Percentiles rank a stretch among this genome's conserved stretches.
Evolutionary conservation across 2,888 invertebrate species (phyloP).

Genomic region (Polyommatus iphigenia): DNA sequence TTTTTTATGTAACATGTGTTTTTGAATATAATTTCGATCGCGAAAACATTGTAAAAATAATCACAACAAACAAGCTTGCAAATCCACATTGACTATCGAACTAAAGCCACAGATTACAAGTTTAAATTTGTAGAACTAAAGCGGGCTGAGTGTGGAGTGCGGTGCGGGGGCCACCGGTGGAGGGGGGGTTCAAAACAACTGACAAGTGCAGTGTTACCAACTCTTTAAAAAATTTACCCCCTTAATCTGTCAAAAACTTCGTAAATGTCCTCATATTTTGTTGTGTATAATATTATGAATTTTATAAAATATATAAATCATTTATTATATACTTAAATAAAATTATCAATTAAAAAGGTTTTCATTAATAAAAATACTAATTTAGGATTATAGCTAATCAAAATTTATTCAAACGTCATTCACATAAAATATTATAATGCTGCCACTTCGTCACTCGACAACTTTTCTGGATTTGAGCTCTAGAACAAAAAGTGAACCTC

Average conservation of each 20-base stretch:
- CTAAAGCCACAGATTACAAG: too few species aligned
- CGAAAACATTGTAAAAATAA: background rate
- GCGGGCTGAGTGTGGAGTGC: too few species aligned
- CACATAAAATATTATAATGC: conserved; percentile 1
- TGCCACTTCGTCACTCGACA: conserved; percentile 42
- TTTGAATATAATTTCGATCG: background rate
- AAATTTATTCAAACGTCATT: background rate
- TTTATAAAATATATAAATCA: too few species aligned
- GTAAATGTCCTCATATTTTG: too few species aligned
- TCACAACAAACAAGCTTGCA: background rate
- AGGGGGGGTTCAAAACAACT: background rate
- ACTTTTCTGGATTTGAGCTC: conserved; percentile 64
- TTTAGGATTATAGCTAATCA: background rate
- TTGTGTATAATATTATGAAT: too few species aligned
- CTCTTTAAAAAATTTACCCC: too few species aligned
- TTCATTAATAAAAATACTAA: background rate
- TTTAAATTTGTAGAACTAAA: too few species aligned
- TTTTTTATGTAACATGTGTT: background rate
- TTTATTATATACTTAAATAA: too few species aligned
- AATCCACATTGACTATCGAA: background rate
- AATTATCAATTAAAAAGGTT: too few species aligned
- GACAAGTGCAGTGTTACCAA: too few species aligned
- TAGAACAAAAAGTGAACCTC: conserved; percentile 48
- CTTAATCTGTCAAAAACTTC: too few species aligned
- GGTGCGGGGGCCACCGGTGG: too few species aligned